Base-by-base conservation (phyloP, 2,797 vertebrate species). In the Astyanax mexicanus region DNA sequence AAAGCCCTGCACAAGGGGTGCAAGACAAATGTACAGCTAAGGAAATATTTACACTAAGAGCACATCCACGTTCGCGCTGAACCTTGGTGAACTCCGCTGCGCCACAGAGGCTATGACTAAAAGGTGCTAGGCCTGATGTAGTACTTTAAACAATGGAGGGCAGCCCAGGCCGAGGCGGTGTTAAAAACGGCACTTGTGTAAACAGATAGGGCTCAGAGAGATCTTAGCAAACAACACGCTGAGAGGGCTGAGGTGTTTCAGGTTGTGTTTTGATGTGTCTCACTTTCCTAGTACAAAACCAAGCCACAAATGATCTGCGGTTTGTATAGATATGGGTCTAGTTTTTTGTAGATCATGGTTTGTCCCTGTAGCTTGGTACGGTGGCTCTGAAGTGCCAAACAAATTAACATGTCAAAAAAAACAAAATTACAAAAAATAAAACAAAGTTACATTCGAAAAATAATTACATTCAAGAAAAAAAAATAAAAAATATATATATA, bases 1-100 rank as follows among this genome's bases (percentile, higher is more conserved):
- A 70, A 79, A 77, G 40, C 66, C 47, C 32, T 10, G 55, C 67
- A 74, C 64, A 81, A 88, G 86, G 84, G 84, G 81, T 78, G 80
- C 82, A 68, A 42, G 84, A 87, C 85, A 88, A 86, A 88, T 84
- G 70, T 81, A 81, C 86, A 86, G 88, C 86, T 89, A 91, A 84
- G 82, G 89, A 93, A 93, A 93, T 93, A 90, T 93, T 93, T 93
- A 93, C 88, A 92, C 84, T 90, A 80, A 66, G 84, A 79, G 84
- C 86, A 83, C 74, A 65, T 80, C 76, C 83, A 78, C 85, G 83
- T 76, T 83, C 80, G 74, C 82, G 84, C 81, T 80, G 77, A 81
- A 81, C 76, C 65, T 62, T 47, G 13, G 69, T 79, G 79, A 83
- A 81, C 82, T 79, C 60, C 74, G 7, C 57, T 60, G 72, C 67